A percentile compares a stretch with the other conserved stretches of the same genome.
Conservation (phyloP, 2,113 vertebrate genomes). For the Plotosus lineatus region DNA sequence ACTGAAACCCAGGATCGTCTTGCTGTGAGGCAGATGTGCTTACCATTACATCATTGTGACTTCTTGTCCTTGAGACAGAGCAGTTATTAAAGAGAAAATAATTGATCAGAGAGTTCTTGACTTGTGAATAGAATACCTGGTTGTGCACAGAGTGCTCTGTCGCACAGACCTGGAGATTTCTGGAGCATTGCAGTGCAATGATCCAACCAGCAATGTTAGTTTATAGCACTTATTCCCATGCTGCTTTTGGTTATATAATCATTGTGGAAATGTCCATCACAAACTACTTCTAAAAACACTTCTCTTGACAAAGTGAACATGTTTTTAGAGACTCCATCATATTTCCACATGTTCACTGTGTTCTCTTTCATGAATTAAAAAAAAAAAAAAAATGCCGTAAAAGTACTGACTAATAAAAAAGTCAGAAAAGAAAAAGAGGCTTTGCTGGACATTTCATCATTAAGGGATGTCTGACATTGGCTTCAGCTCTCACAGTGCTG, state of each 20-base stretch:
- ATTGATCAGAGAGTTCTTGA: background rate
- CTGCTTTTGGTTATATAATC: background rate
- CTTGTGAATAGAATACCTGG: background rate
- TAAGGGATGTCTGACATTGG: slow-evolving; percentile 59
- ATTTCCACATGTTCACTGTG: slow-evolving; percentile 20
- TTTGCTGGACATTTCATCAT: slow-evolving; percentile 64
- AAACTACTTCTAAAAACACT: slow-evolving; percentile 26
- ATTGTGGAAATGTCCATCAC: slow-evolving; percentile 13
- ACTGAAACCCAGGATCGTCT: no score
- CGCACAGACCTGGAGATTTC: background rate
- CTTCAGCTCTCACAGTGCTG: slow-evolving; percentile 65
- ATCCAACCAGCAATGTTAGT: slow-evolving; percentile 13
- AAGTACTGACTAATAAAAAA: slow-evolving; percentile 54
- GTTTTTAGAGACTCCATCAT: slow-evolving; percentile 36
- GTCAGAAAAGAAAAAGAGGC: slow-evolving; percentile 61
- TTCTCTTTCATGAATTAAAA: slow-evolving; percentile 40
- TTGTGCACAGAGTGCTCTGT: background rate
- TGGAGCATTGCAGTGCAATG: background rate
- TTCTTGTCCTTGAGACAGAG: no score
- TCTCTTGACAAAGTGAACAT: slow-evolving; percentile 36
- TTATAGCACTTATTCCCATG: no score
- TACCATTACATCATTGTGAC: no score
- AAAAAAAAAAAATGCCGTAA: slow-evolving; percentile 1
- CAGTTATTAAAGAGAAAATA: background rate
- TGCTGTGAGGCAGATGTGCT: no score